These are phyloP conservation scores for Stenodera caucasica DNA, from an alignment of 2,888 invertebrate genomes.

Conservation along the genomic window DNA sequence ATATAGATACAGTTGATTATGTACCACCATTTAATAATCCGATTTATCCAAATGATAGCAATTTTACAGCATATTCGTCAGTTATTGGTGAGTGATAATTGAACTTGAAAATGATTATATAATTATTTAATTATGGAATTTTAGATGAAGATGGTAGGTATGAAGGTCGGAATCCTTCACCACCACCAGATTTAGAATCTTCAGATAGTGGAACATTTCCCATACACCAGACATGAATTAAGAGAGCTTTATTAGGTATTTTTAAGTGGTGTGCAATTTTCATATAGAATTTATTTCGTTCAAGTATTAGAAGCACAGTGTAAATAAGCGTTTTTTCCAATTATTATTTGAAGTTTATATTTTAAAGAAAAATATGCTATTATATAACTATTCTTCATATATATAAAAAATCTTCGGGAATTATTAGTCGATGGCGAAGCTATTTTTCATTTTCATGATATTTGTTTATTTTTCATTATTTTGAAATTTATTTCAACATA, in stretches of 20 bases:
- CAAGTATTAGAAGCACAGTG: slow-evolving; percentile 40
- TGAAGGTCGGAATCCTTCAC: slow-evolving; percentile 55
- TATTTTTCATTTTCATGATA: slow-evolving; percentile 35
- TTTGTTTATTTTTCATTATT: slow-evolving; percentile 19
- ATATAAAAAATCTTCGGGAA: slow-evolving; percentile 25
- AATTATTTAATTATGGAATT: slow-evolving; percentile 30
- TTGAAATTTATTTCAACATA: slow-evolving; percentile 35
- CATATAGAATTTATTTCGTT: slow-evolving; percentile 29
- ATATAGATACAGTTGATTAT: slow-evolving; percentile 46
- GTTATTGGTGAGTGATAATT: slow-evolving; percentile 46
- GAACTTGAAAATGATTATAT: slow-evolving; percentile 1
- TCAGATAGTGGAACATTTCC: slow-evolving; percentile 14
- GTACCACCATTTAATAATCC: slow-evolving; percentile 57
- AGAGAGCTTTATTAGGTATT: slow-evolving; percentile 36
- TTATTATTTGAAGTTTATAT: slow-evolving; percentile 45
- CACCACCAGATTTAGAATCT: slow-evolving; percentile 49
- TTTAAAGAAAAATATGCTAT: slow-evolving; percentile 33
- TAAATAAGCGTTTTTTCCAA: slow-evolving; percentile 44
- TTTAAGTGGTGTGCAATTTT: slow-evolving; percentile 40
- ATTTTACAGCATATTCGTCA: slow-evolving; percentile 50
- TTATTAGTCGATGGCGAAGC: slow-evolving; percentile 18
- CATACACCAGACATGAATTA: slow-evolving; percentile 28
- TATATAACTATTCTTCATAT: slow-evolving; percentile 32
- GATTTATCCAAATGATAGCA: slow-evolving; percentile 52
- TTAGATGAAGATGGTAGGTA: slow-evolving; percentile 54